phyloP scores from a whole-genome alignment of 2,888 invertebrate species.

The Neuroscelio doddi region DNA sequence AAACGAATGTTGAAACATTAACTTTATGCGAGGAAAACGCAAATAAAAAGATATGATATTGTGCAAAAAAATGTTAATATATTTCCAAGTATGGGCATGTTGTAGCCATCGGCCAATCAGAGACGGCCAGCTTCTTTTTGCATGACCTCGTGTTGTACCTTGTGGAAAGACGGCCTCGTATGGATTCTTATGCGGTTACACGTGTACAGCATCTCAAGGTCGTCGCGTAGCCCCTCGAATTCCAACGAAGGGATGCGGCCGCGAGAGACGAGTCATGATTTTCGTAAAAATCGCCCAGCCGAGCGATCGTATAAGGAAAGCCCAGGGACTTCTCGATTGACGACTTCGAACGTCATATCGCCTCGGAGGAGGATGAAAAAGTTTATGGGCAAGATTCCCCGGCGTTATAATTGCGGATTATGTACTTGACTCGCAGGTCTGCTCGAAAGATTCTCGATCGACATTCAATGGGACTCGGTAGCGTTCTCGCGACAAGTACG shows the following conservation, averaged over 20 bases:
- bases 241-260: slow-evolving; percentile 19
- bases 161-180: slow-evolving; percentile 49
- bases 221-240: slow-evolving; percentile 41
- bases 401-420: neutral
- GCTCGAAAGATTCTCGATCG: too few relatives aligned
- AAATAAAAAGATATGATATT: too few relatives aligned
- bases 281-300: slow-evolving; percentile 26
- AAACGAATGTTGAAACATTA: too few relatives aligned
- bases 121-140: slow-evolving; percentile 45
- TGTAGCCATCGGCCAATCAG: slow-evolving; percentile 1
- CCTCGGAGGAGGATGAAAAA: neutral
- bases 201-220: slow-evolving; percentile 38
- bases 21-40: too few relatives aligned
- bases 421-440: too few relatives aligned
- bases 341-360: neutral
- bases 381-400: slow-evolving; percentile 4
- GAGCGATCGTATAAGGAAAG: slow-evolving; percentile 26
- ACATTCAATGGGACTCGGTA: too few relatives aligned
- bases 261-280: slow-evolving; percentile 29
- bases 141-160: slow-evolving; percentile 53
- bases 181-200: slow-evolving; percentile 34
- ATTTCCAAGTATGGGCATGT: neutral
- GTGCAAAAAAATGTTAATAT: neutral
- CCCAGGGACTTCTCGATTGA: slow-evolving; percentile 30
- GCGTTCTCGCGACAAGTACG: too few relatives aligned